These are phyloP conservation scores for Tortricodes alternella DNA, from an alignment of 2,888 invertebrate species.

Conservation along the genomic window DNA sequence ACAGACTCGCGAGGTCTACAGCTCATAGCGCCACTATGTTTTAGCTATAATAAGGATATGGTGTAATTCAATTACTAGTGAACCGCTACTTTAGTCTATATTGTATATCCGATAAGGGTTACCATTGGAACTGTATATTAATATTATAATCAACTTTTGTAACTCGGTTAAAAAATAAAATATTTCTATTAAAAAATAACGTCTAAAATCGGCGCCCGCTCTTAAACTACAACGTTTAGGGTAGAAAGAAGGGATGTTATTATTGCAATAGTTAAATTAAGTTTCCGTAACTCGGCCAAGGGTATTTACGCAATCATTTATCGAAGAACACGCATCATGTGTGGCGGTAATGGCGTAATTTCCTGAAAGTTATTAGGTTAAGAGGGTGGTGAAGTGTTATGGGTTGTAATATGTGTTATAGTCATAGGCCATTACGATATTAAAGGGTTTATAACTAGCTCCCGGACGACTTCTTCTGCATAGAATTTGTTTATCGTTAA, in stretches of 20 bases:
- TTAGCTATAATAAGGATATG: too few species aligned
- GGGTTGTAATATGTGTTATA: background rate
- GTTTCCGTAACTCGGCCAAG: constrained; percentile 20
- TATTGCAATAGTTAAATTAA: constrained; percentile 5
- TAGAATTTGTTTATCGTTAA: too few species aligned
- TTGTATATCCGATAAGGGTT: too few species aligned
- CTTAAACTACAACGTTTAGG: constrained; percentile 8
- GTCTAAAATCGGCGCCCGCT: background rate
- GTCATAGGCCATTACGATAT: background rate
- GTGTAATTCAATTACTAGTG: too few species aligned
- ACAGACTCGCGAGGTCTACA: too few species aligned
- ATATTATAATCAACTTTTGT: too few species aligned
- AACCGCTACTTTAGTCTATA: too few species aligned
- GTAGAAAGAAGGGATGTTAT: constrained; percentile 20
- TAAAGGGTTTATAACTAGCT: too few species aligned
- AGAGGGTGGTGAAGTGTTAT: background rate
- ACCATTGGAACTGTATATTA: too few species aligned
- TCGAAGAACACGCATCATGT: constrained; percentile 22
- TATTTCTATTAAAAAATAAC: background rate
- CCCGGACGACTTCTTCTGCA: too few species aligned
- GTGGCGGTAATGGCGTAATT: constrained; percentile 10
- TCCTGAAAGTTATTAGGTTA: constrained; percentile 14
- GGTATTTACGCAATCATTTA: constrained; percentile 12
- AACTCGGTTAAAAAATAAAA: too few species aligned
- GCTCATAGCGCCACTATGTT: too few species aligned